phyloP scores from a whole-genome alignment of 2,888 invertebrate genomes.

The Caradrina kadenii region DNA sequence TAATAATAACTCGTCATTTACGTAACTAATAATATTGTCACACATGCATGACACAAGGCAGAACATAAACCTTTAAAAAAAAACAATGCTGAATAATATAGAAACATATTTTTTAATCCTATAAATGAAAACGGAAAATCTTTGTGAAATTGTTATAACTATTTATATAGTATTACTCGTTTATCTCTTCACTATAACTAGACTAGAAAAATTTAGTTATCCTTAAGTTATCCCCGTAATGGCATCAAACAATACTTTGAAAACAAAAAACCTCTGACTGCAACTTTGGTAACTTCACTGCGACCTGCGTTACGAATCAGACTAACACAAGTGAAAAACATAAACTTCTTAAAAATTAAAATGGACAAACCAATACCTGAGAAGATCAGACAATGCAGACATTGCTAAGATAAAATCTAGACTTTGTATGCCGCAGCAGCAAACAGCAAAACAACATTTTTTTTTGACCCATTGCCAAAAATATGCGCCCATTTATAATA shows the following conservation, averaged over 20 bases:
- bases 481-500: constrained; percentile 31
- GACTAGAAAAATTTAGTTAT: constrained; percentile 26
- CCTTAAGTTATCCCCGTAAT: constrained; percentile 1
- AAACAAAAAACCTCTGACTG: constrained; percentile 7
- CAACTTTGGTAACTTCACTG: constrained; percentile 44
- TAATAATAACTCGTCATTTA: constrained; percentile 3
- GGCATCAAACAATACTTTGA: constrained; percentile 1
- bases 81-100: not conserved
- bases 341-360: constrained; percentile 5
- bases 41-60: not conserved
- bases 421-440: constrained; percentile 11
- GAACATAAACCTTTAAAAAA: not conserved
- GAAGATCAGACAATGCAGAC: constrained; percentile 5
- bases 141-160: not conserved
- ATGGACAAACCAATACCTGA: not conserved
- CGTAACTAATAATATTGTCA: not conserved
- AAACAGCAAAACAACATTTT: constrained; percentile 29
- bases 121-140: not conserved
- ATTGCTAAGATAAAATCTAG: constrained; percentile 6
- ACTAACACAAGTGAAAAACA: constrained; percentile 6
- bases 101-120: not conserved
- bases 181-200: constrained; percentile 23
- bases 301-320: constrained; percentile 9
- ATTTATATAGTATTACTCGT: not conserved
- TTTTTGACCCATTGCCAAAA: constrained; percentile 53